Percentiles rank a stretch among this genome's conserved stretches.
Evolutionary conservation across 35 echinoderm and acorn worm genomes (phyloP).

Genomic region (Apostichopus parvimensis): DNA sequence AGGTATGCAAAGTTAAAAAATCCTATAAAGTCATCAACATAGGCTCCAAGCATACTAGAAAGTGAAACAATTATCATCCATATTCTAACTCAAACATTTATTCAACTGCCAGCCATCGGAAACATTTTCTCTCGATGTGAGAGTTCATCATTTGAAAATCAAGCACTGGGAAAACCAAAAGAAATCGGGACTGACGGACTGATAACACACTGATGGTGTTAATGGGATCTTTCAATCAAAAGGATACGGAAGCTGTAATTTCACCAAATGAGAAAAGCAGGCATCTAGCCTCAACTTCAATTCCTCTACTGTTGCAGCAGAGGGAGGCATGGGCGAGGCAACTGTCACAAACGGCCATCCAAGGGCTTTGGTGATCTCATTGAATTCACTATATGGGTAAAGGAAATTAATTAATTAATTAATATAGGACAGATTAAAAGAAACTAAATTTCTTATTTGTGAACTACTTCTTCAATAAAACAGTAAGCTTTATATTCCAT

Average conservation of each 20-base stretch:
- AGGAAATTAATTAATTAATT: background rate
- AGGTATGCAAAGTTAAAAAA: no score
- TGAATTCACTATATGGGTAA: slow-evolving; percentile 79
- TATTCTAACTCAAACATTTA: no score
- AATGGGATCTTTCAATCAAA: background rate
- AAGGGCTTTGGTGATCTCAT: slow-evolving; percentile 76
- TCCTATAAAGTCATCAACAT: no score
- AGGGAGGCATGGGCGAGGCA: slow-evolving; percentile 62
- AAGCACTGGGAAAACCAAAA: no score
- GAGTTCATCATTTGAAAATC: no score
- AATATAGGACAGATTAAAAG: background rate
- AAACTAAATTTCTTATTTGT: background rate
- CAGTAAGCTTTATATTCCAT: background rate
- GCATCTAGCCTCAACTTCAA: slow-evolving; percentile 70
- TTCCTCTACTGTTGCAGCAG: slow-evolving; percentile 53
- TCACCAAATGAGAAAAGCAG: slow-evolving; percentile 74
- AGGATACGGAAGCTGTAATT: slow-evolving; percentile 99
- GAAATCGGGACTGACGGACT: no score
- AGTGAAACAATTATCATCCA: no score
- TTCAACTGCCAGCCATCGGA: no score
- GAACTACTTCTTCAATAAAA: background rate
- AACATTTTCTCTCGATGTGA: no score
- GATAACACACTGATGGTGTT: no score
- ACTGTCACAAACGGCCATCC: slow-evolving; percentile 83
- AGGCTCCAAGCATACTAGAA: no score